Conservation (phyloP, 2,888 invertebrate species). For the Lepidochitona cinerea region DNA sequence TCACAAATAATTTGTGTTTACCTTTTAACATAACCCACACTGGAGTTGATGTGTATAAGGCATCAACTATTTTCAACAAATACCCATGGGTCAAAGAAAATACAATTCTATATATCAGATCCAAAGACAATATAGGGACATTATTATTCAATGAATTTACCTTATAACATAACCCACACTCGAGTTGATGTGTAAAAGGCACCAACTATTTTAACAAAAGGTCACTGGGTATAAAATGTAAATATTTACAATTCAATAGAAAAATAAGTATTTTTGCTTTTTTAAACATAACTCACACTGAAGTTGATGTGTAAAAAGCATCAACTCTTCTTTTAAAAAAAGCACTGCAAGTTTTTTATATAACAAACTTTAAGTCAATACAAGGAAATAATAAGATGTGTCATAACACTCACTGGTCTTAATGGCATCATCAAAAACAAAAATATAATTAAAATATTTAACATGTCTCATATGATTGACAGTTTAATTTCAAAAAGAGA, state of each 20-base stretch:
- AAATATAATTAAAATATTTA: background rate
- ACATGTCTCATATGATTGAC: background rate
- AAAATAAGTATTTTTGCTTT: background rate
- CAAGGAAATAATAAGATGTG: too few relatives aligned
- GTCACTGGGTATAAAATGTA: background rate
- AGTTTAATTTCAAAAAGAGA: background rate
- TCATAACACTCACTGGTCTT: background rate
- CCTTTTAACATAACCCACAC: background rate
- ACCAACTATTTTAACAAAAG: background rate
- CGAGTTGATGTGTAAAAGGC: constrained; percentile 4
- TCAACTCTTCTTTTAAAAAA: background rate
- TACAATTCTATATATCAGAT: background rate
- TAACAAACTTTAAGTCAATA: too few relatives aligned
- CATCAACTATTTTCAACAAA: too few relatives aligned
- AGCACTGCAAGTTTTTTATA: background rate
- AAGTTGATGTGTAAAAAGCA: background rate
- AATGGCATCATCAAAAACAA: background rate
- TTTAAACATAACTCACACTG: background rate
- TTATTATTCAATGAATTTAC: background rate
- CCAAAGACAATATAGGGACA: too few relatives aligned
- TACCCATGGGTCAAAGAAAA: background rate
- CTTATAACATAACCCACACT: constrained; percentile 1
- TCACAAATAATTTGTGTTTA: background rate
- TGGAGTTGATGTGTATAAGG: background rate
- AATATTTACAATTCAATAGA: background rate